Evolutionary conservation across 2,888 invertebrate species (phyloP).

Genomic region (Troilus luridus): DNA sequence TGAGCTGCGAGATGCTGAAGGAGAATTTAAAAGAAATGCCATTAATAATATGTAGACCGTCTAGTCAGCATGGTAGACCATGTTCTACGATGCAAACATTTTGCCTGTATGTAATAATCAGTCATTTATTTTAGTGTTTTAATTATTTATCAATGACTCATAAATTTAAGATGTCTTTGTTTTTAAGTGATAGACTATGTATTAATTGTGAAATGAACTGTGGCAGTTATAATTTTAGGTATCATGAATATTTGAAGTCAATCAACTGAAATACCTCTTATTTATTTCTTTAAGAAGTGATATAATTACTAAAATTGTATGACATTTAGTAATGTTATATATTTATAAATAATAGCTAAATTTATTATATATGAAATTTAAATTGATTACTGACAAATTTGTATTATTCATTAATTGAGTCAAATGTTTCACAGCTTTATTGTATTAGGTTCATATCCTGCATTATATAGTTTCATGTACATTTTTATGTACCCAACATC

Average conservation of each 20-base stretch:
- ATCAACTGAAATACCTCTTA: conserved; percentile 53
- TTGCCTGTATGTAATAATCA: conserved; percentile 34
- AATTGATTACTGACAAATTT: conserved; percentile 12
- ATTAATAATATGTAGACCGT: conserved; percentile 40
- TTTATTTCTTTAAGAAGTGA: conserved; percentile 34
- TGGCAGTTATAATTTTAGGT: conserved; percentile 25
- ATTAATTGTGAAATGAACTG: background rate
- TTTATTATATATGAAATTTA: background rate
- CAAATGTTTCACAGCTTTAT: conserved; percentile 9
- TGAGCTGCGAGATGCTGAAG: background rate
- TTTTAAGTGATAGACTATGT: background rate
- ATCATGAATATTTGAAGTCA: conserved; percentile 21
- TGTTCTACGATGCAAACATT: background rate
- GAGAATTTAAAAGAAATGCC: conserved; percentile 9
- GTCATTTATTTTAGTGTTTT: conserved; percentile 43
- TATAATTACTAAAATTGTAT: conserved; percentile 5
- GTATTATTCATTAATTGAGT: conserved; percentile 7
- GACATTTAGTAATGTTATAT: background rate
- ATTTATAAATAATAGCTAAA: conserved; percentile 13
- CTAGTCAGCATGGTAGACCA: conserved; percentile 49
- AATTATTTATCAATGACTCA: conserved; percentile 16
- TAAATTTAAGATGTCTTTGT: background rate
- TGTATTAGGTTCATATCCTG: conserved; percentile 25
- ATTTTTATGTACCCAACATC: conserved; percentile 47
- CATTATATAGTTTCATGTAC: conserved; percentile 19